These are phyloP conservation scores for Papilio aristodemus DNA, from an alignment of 1,140 invertebrate genomes.

Conservation along the genomic window DNA sequence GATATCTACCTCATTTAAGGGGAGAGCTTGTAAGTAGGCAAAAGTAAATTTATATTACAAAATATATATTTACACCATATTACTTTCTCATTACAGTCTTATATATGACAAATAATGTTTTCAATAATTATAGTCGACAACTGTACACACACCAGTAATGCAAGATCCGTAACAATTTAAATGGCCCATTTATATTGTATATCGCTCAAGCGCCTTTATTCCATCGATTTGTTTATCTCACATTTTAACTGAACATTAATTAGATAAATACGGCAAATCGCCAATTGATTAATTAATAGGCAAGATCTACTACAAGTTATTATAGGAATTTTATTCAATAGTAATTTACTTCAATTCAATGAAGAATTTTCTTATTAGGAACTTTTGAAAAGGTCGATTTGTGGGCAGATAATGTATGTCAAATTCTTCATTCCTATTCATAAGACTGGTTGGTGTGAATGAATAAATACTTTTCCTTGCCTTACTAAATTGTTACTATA, in stretches of 20 bases:
- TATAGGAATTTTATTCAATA: neutral
- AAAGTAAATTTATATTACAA: too few species aligned
- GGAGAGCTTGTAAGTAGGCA: too few species aligned
- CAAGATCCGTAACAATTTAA: neutral
- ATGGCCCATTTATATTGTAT: too few species aligned
- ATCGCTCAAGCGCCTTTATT: slow-evolving; percentile 7
- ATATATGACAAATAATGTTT: too few species aligned
- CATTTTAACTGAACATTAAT: slow-evolving; percentile 61
- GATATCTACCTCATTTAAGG: too few species aligned
- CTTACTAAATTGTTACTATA: neutral
- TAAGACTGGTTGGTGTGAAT: too few species aligned
- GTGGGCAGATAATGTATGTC: too few species aligned
- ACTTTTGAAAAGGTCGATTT: too few species aligned
- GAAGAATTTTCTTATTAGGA: neutral
- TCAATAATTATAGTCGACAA: too few species aligned
- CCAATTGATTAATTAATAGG: slow-evolving; percentile 50
- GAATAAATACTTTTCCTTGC: too few species aligned
- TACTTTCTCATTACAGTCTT: too few species aligned
- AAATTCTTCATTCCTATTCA: too few species aligned
- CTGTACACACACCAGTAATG: neutral
- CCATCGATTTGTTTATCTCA: slow-evolving; percentile 46
- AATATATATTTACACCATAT: neutral
- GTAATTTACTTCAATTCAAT: neutral
- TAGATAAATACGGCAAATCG: slow-evolving; percentile 47
- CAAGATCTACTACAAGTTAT: neutral